Conservation (phyloP, 2,797 vertebrate species). For the Sebastes oblongus region DNA sequence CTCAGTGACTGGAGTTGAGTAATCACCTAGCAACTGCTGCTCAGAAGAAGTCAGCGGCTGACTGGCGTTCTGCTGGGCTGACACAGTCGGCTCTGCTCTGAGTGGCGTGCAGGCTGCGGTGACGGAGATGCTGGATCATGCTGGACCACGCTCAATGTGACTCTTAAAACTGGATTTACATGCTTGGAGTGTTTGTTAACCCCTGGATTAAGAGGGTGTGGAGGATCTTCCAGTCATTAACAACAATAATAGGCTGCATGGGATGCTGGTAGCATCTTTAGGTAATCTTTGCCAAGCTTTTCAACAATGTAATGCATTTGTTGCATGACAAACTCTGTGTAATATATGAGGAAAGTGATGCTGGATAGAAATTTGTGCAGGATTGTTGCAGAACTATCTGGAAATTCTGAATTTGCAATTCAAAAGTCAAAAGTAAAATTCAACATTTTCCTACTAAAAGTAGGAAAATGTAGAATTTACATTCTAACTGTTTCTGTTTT, state of each 20-base stretch:
- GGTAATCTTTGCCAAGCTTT: conserved; percentile 70
- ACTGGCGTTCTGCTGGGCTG: conserved; percentile 55
- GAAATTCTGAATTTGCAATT: not conserved
- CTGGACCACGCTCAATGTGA: conserved; percentile 27
- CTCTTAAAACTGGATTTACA: conserved; percentile 9
- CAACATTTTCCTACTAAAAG: not conserved
- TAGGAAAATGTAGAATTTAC: not conserved
- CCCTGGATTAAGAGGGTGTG: conserved; percentile 40
- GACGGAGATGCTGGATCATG: conserved; percentile 36
- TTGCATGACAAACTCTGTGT: not conserved
- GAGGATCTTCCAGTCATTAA: conserved; percentile 22
- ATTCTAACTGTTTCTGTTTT: not conserved
- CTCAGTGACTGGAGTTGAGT: conserved; percentile 71
- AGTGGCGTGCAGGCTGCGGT: conserved; percentile 21
- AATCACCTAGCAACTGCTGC: conserved; percentile 86
- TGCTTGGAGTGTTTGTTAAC: conserved; percentile 21
- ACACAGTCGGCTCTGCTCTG: conserved; percentile 47
- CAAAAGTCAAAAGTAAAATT: not conserved
- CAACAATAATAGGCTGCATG: conserved; percentile 38
- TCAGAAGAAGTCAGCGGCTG: conserved; percentile 68
- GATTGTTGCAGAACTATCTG: not conserved
- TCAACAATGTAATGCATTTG: not conserved
- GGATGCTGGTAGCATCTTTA: conserved; percentile 42
- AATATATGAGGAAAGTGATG: not conserved
- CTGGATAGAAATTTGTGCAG: not conserved